phyloP scores from a whole-genome alignment of 1,140 invertebrate genomes.

The Hylyphantes graminicola region DNA sequence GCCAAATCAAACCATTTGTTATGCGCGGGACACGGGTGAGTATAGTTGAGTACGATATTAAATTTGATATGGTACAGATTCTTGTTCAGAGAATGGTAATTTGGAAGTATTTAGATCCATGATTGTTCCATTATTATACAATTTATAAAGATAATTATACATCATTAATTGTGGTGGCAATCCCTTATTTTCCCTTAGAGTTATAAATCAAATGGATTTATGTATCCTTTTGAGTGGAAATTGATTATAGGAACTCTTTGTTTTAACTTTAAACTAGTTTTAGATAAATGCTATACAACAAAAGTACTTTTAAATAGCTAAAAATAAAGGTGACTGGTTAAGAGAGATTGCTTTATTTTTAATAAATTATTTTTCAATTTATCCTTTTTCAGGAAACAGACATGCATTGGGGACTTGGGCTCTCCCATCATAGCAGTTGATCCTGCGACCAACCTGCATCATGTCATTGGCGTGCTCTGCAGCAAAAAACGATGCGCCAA shows the following conservation, averaged over 20 bases:
- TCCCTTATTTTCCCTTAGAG: no score
- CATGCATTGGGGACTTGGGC: conserved; percentile 41
- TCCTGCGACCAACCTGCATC: conserved; percentile 9
- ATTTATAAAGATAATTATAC: no score
- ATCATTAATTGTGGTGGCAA: no score
- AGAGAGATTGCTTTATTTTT: neutral
- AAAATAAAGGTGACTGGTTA: neutral
- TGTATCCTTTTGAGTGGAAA: neutral
- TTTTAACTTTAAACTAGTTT: neutral
- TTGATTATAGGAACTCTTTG: neutral
- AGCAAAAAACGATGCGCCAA: neutral
- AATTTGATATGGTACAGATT: neutral
- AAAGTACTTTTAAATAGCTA: neutral
- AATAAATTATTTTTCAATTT: conserved; percentile 1
- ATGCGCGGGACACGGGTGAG: conserved; percentile 28
- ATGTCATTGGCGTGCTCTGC: conserved; percentile 20
- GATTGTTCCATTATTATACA: no score
- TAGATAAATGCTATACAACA: neutral
- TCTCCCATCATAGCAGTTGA: conserved; percentile 37
- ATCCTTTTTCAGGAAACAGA: neutral
- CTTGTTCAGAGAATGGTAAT: no score
- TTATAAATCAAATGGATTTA: neutral
- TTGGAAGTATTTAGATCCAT: no score
- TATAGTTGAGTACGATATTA: neutral
- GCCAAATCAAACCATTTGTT: neutral